A percentile compares a stretch with the other conserved stretches of the same genome.
phyloP scores from a whole-genome alignment of 2,888 invertebrate species.

The Spilosoma lubricipeda region DNA sequence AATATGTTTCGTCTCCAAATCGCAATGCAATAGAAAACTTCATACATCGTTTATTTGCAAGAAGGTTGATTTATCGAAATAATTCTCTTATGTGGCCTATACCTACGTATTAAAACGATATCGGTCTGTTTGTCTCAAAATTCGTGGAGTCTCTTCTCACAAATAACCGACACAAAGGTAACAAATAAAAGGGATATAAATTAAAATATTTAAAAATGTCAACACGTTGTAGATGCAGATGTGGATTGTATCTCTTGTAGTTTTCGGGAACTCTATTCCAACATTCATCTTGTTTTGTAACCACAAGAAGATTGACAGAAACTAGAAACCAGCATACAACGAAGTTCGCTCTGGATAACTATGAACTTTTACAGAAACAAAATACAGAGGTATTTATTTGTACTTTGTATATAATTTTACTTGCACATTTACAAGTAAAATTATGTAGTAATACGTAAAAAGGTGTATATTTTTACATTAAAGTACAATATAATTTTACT shows the following conservation, averaged over 20 bases:
- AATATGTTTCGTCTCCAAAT: constrained; percentile 14
- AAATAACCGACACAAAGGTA: not conserved
- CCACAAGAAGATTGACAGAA: not conserved
- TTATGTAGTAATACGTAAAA: too few species aligned
- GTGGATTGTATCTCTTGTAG: not conserved
- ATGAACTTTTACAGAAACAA: not conserved
- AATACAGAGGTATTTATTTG: too few species aligned
- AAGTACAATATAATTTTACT: too few species aligned
- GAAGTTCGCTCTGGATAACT: not conserved
- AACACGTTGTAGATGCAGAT: constrained; percentile 11
- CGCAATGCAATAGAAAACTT: not conserved
- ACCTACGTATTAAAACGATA: not conserved
- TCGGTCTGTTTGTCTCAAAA: not conserved
- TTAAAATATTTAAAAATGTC: not conserved
- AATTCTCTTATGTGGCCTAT: not conserved
- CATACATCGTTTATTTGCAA: not conserved
- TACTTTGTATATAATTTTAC: too few species aligned
- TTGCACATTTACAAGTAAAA: too few species aligned
- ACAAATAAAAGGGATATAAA: constrained; percentile 9
- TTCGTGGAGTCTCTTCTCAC: not conserved
- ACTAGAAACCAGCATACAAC: not conserved
- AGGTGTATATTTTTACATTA: too few species aligned
- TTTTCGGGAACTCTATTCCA: not conserved
- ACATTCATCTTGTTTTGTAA: not conserved
- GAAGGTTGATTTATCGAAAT: not conserved